Evolutionary conservation across 2,113 vertebrate species (phyloP), one percentile per base, ranked within the genome.

Genomic region (Stegastes partitus): DNA sequence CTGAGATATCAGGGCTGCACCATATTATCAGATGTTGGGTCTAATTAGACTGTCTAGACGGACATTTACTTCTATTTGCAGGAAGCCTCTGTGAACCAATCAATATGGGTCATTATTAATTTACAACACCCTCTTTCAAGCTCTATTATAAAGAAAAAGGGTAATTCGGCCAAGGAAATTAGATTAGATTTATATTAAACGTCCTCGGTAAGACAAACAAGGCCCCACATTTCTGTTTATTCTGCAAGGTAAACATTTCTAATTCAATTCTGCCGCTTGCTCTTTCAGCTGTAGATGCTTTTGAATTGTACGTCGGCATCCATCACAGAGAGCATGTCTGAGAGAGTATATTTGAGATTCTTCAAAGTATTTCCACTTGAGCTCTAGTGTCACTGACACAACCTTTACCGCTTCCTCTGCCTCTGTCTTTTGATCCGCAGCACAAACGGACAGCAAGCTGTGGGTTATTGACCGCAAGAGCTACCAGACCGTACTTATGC

Each of bases 401-500:
- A 39, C 16, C 78, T 81, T 78, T 68, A 39, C 44, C 67, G 45
- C 47, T 57, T 73, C 53, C 53, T 78, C 59, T 68, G 47, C 67
- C 53, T 82, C 71, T 71, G 23, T 84, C 49, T 77, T 74, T 83
- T 84, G 37, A 71, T 85, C 72, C 64, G 42, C 87, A 95, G 95
- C 94, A 9, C 84, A 87, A 64, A 85, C 10, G 18, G 86, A 94
- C 83, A 89, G 92, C 88, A 93, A 85, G 81, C 85, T 95, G 63
- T 95, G 95, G 94, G 92, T 93, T 73, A 89, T 95, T 31, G 94
- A 95, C 61, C 83, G 89, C 68, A 90, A 79, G 77, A 88, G 85
- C 64, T 95, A 93, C 89, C 93, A 93, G 85, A 82, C 83, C 5
- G 67, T 85, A 59, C 91, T 95, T 68, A 92, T 91, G 89, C 91